Evolutionary conservation across 2,888 invertebrate species (phyloP).

Genomic region (Blastobasis adustella): DNA sequence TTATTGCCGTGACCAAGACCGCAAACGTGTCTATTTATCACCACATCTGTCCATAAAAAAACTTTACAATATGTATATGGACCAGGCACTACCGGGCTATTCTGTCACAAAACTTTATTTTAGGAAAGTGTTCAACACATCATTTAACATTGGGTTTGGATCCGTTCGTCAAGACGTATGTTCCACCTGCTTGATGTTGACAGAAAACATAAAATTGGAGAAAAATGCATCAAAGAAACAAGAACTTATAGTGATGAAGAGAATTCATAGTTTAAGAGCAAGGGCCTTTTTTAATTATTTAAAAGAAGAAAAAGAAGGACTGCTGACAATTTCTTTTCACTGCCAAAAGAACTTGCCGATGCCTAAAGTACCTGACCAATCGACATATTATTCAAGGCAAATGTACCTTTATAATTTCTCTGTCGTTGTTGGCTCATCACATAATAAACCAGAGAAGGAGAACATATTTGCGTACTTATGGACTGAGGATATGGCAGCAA

Average conservation of each 20-base stretch:
- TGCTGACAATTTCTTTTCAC: neutral
- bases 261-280: neutral
- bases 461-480: conserved; percentile 20
- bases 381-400: neutral
- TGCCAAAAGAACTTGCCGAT: neutral
- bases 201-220: neutral
- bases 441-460: neutral
- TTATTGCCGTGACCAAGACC: neutral
- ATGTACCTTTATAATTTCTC: neutral
- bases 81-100: neutral
- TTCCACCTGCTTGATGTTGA: neutral
- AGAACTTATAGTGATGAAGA: neutral
- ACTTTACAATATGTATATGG: neutral
- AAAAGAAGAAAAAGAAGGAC: neutral
- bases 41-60: neutral
- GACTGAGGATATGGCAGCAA: conserved; percentile 24
- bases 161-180: neutral
- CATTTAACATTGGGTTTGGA: neutral
- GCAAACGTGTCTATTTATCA: neutral
- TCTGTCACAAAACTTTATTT: neutral
- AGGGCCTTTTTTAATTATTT: neutral
- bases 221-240: neutral
- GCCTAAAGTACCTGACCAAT: neutral
- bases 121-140: neutral
- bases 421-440: neutral